Evolutionary conservation across 2,888 invertebrate species (phyloP), one percentile per base, ranked within the genome.

Genomic region (Adela reaumurella): DNA sequence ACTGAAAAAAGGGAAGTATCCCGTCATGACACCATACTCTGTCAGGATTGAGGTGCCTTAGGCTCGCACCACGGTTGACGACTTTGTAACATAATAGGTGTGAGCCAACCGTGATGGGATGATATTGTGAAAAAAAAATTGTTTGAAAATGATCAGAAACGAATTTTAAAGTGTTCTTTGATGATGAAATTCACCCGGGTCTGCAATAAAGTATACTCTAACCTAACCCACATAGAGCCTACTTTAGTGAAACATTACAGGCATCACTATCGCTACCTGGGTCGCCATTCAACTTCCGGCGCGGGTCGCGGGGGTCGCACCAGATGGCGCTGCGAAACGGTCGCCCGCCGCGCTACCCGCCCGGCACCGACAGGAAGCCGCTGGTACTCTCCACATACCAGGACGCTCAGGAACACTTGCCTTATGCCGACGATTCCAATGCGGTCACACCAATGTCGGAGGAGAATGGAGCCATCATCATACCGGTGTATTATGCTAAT

Each of bases 361-460:
- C 91, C 49, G 90, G 89, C 52, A 90, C 89, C 49, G 96, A 97
- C 74, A 87, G 94, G 57, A 95, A 95, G 70, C 96, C 96, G 46
- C 83, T 96, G 63, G 95, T 97, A 56, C 84, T 95, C 58, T 94
- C 94, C 62, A 95, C 95, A 57, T 95, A 95, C 81, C 84, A 95
- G 72, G 96, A 93, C 70, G 93, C 92, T 58, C 92, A 92, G 73
- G 94, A 94, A 81, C 94, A 95, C 74, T 84, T 97, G 65, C 97
- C 97, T 51, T 97, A 94, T 69, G 97, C 96, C 50, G 97, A 97
- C 70, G 97, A 97, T 78, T 96, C 96, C 55, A 94, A 94, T 65
- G 97, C 96, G 56, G 97, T 95, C 52, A 97, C 97, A 53, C 97
- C 97, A 49, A 94, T 96, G 91, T 96, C 95, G 56, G 97, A 97